These are phyloP conservation scores for Styela clava DNA, from an alignment of 23 tunicate species.

Conservation along the genomic window DNA sequence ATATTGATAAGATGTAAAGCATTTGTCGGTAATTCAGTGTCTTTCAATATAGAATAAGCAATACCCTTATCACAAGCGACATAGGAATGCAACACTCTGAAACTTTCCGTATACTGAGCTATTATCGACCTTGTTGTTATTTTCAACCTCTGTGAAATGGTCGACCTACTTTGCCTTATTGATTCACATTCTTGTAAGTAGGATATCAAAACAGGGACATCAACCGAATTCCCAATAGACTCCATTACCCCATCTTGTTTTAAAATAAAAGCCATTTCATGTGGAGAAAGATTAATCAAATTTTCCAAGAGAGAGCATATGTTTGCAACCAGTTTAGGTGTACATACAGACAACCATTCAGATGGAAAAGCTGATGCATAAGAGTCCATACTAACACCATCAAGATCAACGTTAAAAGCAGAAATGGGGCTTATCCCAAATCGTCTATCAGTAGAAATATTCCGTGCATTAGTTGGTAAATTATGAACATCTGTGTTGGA, in stretches of 20 bases:
- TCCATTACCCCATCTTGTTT: constrained; percentile 4
- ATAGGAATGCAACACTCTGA: not conserved
- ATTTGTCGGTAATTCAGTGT: not conserved
- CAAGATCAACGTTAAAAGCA: not conserved
- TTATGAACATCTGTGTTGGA: not conserved
- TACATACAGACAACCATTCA: constrained; percentile 18
- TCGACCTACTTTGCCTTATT: not conserved
- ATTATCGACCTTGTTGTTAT: not conserved
- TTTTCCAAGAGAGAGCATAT: constrained; percentile 4
- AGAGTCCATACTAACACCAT: constrained; percentile 6
- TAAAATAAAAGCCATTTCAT: not conserved
- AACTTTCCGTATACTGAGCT: not conserved
- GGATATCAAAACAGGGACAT: not conserved
- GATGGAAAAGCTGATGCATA: constrained; percentile 16
- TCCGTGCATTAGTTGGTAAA: not conserved
- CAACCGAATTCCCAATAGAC: not conserved
- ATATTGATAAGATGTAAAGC: not conserved
- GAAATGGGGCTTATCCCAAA: not conserved
- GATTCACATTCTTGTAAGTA: not conserved
- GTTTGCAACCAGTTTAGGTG: constrained; percentile 14
- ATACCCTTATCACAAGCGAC: not conserved
- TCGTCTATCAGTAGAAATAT: not conserved
- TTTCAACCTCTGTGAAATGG: not conserved
- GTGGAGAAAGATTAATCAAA: not conserved
- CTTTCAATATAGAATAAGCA: not conserved